Base-by-base conservation (phyloP, 1,140 invertebrate species). In the Leptopilina boulardi region DNA sequence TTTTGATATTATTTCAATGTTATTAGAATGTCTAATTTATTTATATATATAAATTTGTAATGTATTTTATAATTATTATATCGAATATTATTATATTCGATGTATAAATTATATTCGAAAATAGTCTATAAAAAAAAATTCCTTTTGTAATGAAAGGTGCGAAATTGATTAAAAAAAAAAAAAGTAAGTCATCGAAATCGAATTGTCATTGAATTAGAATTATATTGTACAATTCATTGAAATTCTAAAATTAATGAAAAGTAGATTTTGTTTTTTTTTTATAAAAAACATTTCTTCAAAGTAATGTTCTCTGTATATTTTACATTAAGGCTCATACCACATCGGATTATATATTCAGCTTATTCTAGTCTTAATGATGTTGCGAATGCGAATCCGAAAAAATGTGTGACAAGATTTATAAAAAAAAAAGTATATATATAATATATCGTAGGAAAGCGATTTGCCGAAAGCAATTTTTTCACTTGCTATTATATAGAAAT, bases 331-430 rank as follows among this genome's bases (percentile, higher is more conserved):
- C 54, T 59, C 21, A 59, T 59, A 59, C 19, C 18, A 59, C 77
- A 84, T 86, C 81, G 79, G 79, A 84, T 81, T 80, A 77, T 87
- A 81, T 85, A 85, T 87, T 87, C 83, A 87, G 82, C 84, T 86
- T 86, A 87, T 18, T 90, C 88, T 90, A 89, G 89, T 89, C 88
- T 87, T 86, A 86, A 89, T 77, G 26, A 80, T 82, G 78, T 44
- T 73, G 76, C 51, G 18, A 74, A 42, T 80, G 73, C 72, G 70
- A 79, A 70, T 77, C 66, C 11, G 75, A 38, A 71, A 38, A 47
- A 75, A 73, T 77, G 75, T 78, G 78, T 76, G 70, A 41, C 30
- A 70, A 83, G 42, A 77, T 71, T 71, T 70, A n/a, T 30, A 70
- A 77, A 15, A 38, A 38, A 38, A 38, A 38, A 38, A 38, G 9